Evolutionary conservation across 2,113 vertebrate genomes (phyloP).

Genomic region (Salvelinus alpinus): DNA sequence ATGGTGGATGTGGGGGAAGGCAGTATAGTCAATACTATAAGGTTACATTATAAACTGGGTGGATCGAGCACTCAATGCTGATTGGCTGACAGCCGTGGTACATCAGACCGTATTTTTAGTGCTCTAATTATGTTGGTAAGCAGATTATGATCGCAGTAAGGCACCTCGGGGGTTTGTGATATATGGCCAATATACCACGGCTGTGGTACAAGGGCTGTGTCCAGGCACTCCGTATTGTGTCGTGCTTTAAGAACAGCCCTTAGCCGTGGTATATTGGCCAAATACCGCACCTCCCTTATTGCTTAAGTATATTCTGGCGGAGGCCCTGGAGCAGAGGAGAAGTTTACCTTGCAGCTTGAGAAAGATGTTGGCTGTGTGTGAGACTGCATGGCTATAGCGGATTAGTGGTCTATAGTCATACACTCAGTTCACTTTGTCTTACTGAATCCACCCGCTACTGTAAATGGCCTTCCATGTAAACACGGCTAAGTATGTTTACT

Average conservation of each 20-base stretch:
- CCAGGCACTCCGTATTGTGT: too few relatives aligned
- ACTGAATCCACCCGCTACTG: background rate
- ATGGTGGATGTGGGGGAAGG: background rate
- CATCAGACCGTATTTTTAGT: too few relatives aligned
- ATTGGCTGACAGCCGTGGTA: too few relatives aligned
- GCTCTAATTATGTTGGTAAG: too few relatives aligned
- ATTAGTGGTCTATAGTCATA: constrained; percentile 61
- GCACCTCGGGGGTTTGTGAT: too few relatives aligned
- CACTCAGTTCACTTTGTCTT: constrained; percentile 42
- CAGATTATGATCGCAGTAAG: too few relatives aligned
- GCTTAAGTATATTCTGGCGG: background rate
- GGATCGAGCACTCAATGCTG: too few relatives aligned
- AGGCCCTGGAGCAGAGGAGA: background rate
- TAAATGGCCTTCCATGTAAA: background rate
- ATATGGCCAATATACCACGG: too few relatives aligned
- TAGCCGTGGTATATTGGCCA: too few relatives aligned
- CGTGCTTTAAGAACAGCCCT: too few relatives aligned
- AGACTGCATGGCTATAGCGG: constrained; percentile 52
- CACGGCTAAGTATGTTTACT: constrained; percentile 55
- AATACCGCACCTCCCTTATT: too few relatives aligned
- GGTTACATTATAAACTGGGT: background rate
- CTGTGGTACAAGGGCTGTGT: too few relatives aligned
- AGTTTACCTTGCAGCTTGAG: constrained; percentile 61
- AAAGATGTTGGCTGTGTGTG: constrained; percentile 44
- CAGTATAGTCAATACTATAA: background rate